Evolutionary conservation across 2,888 invertebrate species (phyloP), one percentile per base, ranked within the genome.

Genomic region (Drosophila yooni): DNA sequence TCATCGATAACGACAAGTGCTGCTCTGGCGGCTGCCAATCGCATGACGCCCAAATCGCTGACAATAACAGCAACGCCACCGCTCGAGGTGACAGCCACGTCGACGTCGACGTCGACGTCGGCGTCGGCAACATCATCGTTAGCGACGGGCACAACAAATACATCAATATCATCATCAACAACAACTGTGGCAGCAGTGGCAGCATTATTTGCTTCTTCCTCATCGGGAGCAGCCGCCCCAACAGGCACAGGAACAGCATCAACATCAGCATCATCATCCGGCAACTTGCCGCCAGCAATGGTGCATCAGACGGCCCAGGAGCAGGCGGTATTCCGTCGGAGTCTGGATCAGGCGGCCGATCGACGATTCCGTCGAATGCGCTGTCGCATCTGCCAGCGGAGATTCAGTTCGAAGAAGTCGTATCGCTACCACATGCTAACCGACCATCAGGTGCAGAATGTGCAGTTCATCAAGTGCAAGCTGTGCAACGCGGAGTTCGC

Each of bases 401-500:
- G 93, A 2, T 93, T 93, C 57, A 92, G 93, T 3, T 93, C 93
- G 0, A 93, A 93, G 71, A 92, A 92, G 52, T 92, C 93, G 2
- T 93, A 93, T 69, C 93, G 93, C 33, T 92, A 92, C 21, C 93
- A 93, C 70, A 93, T 93, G 93, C 82, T 93, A 15, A 90, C 91
- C 56, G 93, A 92, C 38, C 93, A 93, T 89, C 92, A 93, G 79
- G 92, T 93, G 58, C 91, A 91, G 40, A 93, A 93, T 78, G 93
- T 93, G 8, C 92, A 92, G 71, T 93, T 93, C 64, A 93, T 93
- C 21, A 93, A 93, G 60, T 93, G 93, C 70, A 92, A 91, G 60
- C 70, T 93, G 3, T 93, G 93, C 77, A 92, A 93, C 48, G 93
- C 93, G 0, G 93, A 93, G 70, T 93, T 93, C 40, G 93, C 93